phyloP scores from a whole-genome alignment of 2,797 vertebrate species.

The Eulemur rubriventer region DNA sequence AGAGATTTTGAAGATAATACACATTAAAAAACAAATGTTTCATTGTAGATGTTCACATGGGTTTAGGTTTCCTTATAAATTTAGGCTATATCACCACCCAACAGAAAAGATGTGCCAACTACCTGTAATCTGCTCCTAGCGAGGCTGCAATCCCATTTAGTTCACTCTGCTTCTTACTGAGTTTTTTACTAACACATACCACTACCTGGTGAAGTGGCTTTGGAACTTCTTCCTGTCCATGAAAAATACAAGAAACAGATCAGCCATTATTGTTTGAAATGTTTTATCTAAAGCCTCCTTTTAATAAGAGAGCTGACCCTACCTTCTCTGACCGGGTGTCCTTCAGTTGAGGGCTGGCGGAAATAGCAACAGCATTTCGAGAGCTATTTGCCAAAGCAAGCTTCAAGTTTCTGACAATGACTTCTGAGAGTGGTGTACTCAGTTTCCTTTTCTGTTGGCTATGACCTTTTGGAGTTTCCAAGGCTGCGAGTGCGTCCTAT shows the following conservation, averaged over 20 bases:
- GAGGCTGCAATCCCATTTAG: slow-evolving; percentile 94
- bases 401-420: slow-evolving; percentile 93
- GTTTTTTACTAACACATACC: slow-evolving; percentile 96
- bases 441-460: slow-evolving; percentile 82
- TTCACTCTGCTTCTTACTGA: slow-evolving; percentile 94
- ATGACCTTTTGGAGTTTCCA: slow-evolving; percentile 91
- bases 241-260: slow-evolving; percentile 43
- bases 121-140: slow-evolving; percentile 98
- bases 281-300: not conserved
- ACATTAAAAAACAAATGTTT: not conserved
- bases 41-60: not conserved
- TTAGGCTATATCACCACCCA: not conserved
- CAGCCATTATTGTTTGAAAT: not conserved
- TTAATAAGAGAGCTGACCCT: slow-evolving; percentile 45
- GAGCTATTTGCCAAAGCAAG: slow-evolving; percentile 94
- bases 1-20: not conserved
- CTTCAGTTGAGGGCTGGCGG: slow-evolving; percentile 91
- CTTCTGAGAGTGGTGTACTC: slow-evolving; percentile 94
- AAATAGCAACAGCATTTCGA: slow-evolving; percentile 80
- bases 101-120: not conserved
- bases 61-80: not conserved
- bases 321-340: slow-evolving; percentile 85
- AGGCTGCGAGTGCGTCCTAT: slow-evolving; percentile 92
- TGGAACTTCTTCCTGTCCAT: slow-evolving; percentile 83
- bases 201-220: slow-evolving; percentile 90